Evolutionary conservation across 2,113 vertebrate genomes (phyloP).

Genomic region (Strix aluco): DNA sequence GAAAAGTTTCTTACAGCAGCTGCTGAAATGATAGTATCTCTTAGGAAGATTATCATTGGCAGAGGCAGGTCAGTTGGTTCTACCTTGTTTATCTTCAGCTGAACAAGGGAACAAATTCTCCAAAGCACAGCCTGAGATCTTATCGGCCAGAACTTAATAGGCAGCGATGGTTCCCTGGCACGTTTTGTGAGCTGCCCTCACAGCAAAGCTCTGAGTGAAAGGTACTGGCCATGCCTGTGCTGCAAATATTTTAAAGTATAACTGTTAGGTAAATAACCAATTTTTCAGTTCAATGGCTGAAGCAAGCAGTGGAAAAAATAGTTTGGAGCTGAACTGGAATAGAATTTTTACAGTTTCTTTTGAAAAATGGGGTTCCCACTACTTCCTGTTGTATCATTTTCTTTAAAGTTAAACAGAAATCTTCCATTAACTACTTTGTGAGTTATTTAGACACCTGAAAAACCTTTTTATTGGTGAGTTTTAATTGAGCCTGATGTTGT

Average conservation of each 20-base stretch:
- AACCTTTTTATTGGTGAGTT: background rate
- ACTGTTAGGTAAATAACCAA: slow-evolving; percentile 19
- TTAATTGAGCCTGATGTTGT: background rate
- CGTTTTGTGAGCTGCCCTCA: background rate
- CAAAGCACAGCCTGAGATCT: background rate
- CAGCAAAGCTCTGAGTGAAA: slow-evolving; percentile 14
- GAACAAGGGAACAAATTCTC: slow-evolving; percentile 31
- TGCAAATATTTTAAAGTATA: background rate
- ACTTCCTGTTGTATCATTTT: background rate
- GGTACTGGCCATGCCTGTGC: background rate
- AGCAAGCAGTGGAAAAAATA: slow-evolving; percentile 24
- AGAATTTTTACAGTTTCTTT: slow-evolving; percentile 1
- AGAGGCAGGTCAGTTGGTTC: background rate
- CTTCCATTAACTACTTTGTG: background rate
- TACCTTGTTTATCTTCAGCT: slow-evolving; percentile 3
- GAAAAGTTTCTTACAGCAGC: background rate
- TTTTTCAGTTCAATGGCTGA: slow-evolving; percentile 45
- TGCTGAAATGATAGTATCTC: slow-evolving; percentile 5
- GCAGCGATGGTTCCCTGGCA: background rate
- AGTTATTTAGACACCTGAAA: background rate
- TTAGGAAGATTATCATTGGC: background rate
- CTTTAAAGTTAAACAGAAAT: background rate
- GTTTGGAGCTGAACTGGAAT: background rate
- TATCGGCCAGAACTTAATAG: background rate
- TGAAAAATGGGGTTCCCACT: background rate